Percentiles rank a stretch among this genome's conserved stretches.
Conservation (phyloP, 1,140 invertebrate species). For the Chrysomallon squamiferum region DNA sequence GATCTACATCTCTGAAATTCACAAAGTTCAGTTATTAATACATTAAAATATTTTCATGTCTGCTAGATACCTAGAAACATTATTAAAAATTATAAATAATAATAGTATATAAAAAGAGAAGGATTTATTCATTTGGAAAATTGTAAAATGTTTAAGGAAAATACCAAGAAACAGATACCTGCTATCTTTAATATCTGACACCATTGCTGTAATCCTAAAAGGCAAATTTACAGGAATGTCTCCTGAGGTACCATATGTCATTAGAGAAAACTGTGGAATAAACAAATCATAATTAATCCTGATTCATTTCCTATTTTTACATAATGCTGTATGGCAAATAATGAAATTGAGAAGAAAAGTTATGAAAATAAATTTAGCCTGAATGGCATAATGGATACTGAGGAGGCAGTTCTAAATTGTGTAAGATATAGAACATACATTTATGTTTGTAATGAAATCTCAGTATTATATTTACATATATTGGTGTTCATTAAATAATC, state of each 20-base stretch:
- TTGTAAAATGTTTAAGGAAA: not conserved
- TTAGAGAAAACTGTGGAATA: slow-evolving; percentile 41
- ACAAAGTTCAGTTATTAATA: slow-evolving; percentile 4
- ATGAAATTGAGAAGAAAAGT: not conserved
- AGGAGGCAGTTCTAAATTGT: not conserved
- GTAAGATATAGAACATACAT: not conserved
- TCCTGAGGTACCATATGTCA: slow-evolving; percentile 46
- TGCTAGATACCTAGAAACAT: not conserved
- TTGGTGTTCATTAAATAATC: too few relatives aligned
- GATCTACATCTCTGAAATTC: slow-evolving; percentile 44
- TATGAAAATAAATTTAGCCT: not conserved
- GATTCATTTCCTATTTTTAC: not conserved
- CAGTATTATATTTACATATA: too few relatives aligned
- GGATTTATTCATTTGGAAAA: not conserved
- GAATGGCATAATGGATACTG: not conserved
- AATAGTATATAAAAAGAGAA: not conserved
- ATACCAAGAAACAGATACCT: slow-evolving; percentile 23
- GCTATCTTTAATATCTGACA: slow-evolving; percentile 27
- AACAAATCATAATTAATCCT: not conserved
- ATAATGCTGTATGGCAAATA: not conserved
- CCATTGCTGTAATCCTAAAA: slow-evolving; percentile 29
- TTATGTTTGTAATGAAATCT: not conserved
- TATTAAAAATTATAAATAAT: not conserved
- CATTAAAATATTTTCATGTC: not conserved
- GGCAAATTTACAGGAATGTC: slow-evolving; percentile 36